Base-by-base conservation (phyloP, 2,888 invertebrate species). In the Ferdinandea cuprea region DNA sequence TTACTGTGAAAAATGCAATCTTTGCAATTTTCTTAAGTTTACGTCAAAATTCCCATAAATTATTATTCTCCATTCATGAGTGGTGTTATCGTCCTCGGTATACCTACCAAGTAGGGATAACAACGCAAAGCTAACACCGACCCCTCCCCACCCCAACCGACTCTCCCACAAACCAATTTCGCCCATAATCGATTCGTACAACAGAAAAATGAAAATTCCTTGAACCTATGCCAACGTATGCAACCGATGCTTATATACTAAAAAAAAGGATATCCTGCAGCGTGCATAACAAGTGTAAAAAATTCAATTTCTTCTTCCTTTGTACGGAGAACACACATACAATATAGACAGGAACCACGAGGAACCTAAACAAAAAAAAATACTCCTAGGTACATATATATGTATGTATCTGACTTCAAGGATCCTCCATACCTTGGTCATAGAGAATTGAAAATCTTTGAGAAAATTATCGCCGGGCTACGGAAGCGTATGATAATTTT, bases 1-100 rank as follows among this genome's bases (percentile, higher is more conserved):
- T 63, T 46, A 44, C 52, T 61, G 44, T 30, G 72, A 59, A 78
- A 83, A 73, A 46, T 78, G 83, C 78, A 72, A 61, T 61, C 56
- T 32, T n/a, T 68, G 83, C 78, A 78, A 78, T 66, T 58, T 83
- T 61, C 72, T 78, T 78, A 72, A 68, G 66, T 78, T 73, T 50
- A 78, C 81, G 77, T 81, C 77, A 83, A 83, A 83, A 68, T 78
- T 78, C 72, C 83, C 83, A 83, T 83, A 83, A 83, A 78, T 83
- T 83, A 83, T 68, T 78, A 61, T 78, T 63, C 68, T 46, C 61
- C 72, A 83, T 73, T 83, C 83, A 83, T 81, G 77, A 77, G 77
- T 81, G 81, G 59, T 81, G 77, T 77, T 81, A 76, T 80, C 74
- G 69, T 63, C 69, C 69, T 37, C 65, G 58, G 32, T 80, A 8